Evolutionary conservation across 2,888 invertebrate species (phyloP).

Genomic region (Ornithoptera alexandrae): DNA sequence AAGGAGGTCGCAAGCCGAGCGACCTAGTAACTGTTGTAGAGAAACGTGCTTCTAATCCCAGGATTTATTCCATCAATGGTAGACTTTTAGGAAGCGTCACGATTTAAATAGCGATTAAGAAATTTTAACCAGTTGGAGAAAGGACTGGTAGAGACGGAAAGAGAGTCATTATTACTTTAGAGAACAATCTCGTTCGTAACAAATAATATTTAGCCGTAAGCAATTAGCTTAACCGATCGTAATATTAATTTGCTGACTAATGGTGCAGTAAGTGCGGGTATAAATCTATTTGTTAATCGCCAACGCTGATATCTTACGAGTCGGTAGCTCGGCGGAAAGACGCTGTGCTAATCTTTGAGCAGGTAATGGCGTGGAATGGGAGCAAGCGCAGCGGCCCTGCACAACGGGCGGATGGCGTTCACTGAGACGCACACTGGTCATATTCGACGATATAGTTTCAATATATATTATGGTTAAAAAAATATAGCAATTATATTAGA

Average conservation of each 20-base stretch:
- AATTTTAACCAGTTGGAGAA: too few relatives aligned
- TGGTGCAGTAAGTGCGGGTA: conserved; percentile 23
- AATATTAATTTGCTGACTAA: conserved; percentile 24
- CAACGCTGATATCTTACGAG: conserved; percentile 31
- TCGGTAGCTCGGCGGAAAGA: conserved; percentile 33
- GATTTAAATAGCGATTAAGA: too few relatives aligned
- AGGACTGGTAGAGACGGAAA: too few relatives aligned
- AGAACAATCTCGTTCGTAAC: conserved; percentile 6
- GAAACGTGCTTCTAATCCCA: too few relatives aligned
- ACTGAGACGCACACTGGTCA: conserved; percentile 8
- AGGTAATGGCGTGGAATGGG: conserved; percentile 48
- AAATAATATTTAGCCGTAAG: conserved; percentile 12
- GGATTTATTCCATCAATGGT: too few relatives aligned
- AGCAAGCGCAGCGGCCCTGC: conserved; percentile 36
- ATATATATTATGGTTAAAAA: not conserved
- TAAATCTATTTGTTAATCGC: conserved; percentile 31
- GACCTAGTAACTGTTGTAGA: too few relatives aligned
- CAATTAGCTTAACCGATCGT: conserved; percentile 22
- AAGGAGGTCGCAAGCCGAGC: too few relatives aligned
- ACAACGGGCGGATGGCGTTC: conserved; percentile 3
- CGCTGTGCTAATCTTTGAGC: conserved; percentile 41
- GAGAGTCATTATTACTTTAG: too few relatives aligned
- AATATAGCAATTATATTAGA: too few relatives aligned
- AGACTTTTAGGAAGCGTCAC: too few relatives aligned
- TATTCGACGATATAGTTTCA: not conserved